Conservation (phyloP, 2,113 vertebrate genomes). For the Climacteris rufus region DNA sequence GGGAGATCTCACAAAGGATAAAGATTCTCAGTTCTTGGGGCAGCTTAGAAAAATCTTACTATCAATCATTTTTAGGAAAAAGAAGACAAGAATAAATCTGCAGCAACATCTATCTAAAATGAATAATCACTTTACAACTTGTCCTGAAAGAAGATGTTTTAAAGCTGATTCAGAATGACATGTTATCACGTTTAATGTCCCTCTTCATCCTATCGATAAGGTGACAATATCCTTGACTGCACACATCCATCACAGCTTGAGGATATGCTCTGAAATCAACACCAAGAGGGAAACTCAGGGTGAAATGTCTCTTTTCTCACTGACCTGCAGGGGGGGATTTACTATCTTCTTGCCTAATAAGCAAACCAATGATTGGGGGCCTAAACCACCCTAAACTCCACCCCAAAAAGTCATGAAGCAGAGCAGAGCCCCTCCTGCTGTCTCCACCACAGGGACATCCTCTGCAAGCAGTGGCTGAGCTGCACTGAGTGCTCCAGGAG, state of each 20-base stretch:
- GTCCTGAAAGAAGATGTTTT: not conserved
- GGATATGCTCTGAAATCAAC: not conserved
- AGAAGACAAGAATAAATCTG: not conserved
- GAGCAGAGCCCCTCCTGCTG: not conserved
- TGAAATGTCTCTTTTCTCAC: not conserved
- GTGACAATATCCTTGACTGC: not conserved
- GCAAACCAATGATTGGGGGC: not conserved
- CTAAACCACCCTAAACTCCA: not conserved
- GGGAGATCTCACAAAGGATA: not conserved
- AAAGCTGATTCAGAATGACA: not conserved
- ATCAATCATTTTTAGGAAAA: not conserved
- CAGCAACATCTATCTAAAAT: not conserved
- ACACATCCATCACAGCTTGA: not conserved
- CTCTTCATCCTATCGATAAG: not conserved
- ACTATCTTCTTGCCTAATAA: not conserved
- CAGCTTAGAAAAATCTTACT: not conserved
- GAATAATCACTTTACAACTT: not conserved
- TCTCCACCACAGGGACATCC: rapidly evolving
- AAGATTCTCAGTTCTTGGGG: not conserved
- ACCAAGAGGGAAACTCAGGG: not conserved
- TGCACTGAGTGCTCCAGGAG: not conserved
- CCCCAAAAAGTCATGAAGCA: not conserved
- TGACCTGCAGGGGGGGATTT: not conserved
- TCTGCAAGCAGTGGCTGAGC: not conserved
- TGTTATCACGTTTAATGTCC: not conserved